Evolutionary conservation across 1,140 invertebrate species (phyloP), one percentile per base, ranked within the genome.

Genomic region (Zeugodacus cucurbitae): DNA sequence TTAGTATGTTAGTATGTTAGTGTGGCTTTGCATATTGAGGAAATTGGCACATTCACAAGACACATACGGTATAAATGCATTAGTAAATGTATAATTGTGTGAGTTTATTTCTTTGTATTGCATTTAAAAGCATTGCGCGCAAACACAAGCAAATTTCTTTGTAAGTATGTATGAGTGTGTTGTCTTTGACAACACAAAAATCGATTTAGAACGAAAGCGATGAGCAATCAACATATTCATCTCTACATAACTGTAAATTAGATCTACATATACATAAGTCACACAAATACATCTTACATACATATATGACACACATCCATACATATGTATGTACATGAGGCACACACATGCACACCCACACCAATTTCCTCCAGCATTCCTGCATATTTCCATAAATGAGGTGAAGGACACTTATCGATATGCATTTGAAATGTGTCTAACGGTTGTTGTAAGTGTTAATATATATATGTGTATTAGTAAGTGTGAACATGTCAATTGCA

Each of bases 341-440:
- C n/a, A n/a, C 10, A 34, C 4, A 17, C 0, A 67, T n/a, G 26
- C 14, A 54, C 48, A 54, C 48, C 3, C 14, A 17, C 11, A 48
- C n/a, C n/a, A n/a, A n/a, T n/a, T n/a, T 59, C 22, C 58, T 3
- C n/a, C 22, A 8, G 41, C 41, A 1, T 44, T 3, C 41, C 41
- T 1, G 41, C 48, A 54, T 74, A n/a, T 20, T 74, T 74, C 14
- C 22, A 74, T 74, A 74, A 74, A 74, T 74, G 67, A 32, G 67
- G 67, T 74, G 67, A 74, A 74, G 67, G 67, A 74, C 67, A 74
- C 67, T 74, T 41, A 74, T 37, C 67, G 34, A 74, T 74, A 74
- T 41, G 67, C 67, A 34, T 67, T 32, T 67, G 64, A 67, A 67
- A 32, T 67, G 64, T 34, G 64, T 20, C 29, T 32, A 26, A 17